These are phyloP conservation scores for Panopea generosa DNA, from an alignment of 2,888 invertebrate genomes.

Conservation along the genomic window DNA sequence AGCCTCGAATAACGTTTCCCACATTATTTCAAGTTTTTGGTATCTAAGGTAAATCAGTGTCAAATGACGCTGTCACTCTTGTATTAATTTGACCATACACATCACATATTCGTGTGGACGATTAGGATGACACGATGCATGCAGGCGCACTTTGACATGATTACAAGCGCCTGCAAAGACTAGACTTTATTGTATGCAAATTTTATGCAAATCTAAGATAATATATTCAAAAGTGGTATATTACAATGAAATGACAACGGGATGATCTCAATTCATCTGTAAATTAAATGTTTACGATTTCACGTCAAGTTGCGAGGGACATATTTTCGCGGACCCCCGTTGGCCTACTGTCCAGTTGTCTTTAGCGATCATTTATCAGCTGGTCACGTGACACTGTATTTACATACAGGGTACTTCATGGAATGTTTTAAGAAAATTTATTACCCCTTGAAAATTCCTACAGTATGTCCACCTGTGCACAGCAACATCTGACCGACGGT, in stretches of 20 bases:
- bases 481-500: constrained; percentile 3
- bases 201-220: constrained; percentile 6
- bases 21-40: too few species aligned
- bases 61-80: background rate
- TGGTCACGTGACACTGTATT: constrained; percentile 10
- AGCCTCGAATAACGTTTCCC: too few species aligned
- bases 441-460: constrained; percentile 13
- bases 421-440: background rate
- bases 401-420: constrained; percentile 15
- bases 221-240: constrained; percentile 19
- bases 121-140: constrained; percentile 14
- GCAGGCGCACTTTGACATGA: too few species aligned
- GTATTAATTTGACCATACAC: constrained; percentile 22
- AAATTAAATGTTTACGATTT: constrained; percentile 30
- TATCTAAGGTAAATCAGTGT: too few species aligned
- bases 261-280: constrained; percentile 22
- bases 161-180: too few species aligned
- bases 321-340: constrained; percentile 20
- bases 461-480: constrained; percentile 13
- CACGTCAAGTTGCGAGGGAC: constrained; percentile 21
- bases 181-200: constrained; percentile 20
- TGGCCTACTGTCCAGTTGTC: background rate
- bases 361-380: background rate
- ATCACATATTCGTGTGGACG: constrained; percentile 12
- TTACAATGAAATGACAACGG: constrained; percentile 27